These are phyloP conservation scores for Peromyscus eremicus DNA, from an alignment of 2,797 vertebrate genomes.

Conservation along the genomic window DNA sequence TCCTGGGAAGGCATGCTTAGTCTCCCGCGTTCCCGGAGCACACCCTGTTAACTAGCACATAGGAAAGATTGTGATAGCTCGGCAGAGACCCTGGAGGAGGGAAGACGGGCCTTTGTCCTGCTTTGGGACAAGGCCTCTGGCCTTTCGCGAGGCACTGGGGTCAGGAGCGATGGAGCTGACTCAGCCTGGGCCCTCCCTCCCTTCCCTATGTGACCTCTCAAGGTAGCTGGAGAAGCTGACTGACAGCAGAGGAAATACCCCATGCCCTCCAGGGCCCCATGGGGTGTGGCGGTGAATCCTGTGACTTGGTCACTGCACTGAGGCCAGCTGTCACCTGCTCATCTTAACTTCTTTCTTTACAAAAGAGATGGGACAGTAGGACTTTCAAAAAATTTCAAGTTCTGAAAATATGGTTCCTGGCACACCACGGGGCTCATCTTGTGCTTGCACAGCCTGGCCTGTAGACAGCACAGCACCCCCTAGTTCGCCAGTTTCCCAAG, in stretches of 20 bases:
- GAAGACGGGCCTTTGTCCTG: not conserved
- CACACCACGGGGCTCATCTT: accelerated
- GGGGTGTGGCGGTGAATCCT: not conserved
- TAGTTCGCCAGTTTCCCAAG: not conserved
- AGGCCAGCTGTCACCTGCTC: not conserved
- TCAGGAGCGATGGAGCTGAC: not conserved
- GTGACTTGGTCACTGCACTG: not conserved
- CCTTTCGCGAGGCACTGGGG: not conserved
- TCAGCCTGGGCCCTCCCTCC: not conserved
- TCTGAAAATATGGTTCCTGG: not conserved
- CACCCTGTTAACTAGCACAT: not conserved
- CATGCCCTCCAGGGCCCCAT: not conserved
- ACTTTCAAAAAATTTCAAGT: not conserved
- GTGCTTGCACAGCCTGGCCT: not conserved
- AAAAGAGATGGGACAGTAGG: not conserved
- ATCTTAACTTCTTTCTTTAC: not conserved
- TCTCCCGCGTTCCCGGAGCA: accelerated
- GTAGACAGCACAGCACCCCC: too few species aligned
- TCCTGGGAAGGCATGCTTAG: not conserved
- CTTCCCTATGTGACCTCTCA: not conserved
- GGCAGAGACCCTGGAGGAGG: not conserved
- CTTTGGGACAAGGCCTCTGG: not conserved
- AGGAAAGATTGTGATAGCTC: not conserved
- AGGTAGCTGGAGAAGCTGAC: too few species aligned
- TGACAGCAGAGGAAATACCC: not conserved